A percentile compares a stretch with the other conserved stretches of the same genome.
These are phyloP conservation scores for Montifringilla adamsi DNA, from an alignment of 2,113 vertebrate genomes.

Conservation along the genomic window DNA sequence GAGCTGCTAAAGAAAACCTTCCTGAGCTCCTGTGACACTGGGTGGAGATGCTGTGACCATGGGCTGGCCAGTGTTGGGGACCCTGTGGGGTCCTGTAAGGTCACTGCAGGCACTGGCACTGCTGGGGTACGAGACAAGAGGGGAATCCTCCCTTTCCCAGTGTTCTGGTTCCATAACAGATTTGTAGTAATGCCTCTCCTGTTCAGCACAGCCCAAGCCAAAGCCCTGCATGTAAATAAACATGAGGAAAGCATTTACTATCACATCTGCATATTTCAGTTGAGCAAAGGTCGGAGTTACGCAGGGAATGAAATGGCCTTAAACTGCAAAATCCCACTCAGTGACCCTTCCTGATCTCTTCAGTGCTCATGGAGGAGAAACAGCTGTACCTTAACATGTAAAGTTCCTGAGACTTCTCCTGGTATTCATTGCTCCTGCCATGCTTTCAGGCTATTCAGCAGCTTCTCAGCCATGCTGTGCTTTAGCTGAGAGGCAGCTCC, in stretches of 20 bases:
- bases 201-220: fast-evolving
- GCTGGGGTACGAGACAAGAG: fast-evolving
- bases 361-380: neutral
- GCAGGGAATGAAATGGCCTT: neutral
- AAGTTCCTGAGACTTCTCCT: neutral
- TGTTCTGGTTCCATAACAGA: neutral
- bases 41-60: fast-evolving
- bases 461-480: neutral
- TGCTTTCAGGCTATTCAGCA: neutral
- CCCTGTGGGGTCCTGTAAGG: neutral
- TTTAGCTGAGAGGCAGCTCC: neutral
- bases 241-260: neutral
- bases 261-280: neutral
- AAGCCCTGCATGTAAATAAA: neutral
- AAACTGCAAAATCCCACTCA: neutral
- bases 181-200: neutral
- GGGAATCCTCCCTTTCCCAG: neutral
- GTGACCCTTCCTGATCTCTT: neutral
- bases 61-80: neutral
- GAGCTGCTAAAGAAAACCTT: neutral
- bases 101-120: neutral
- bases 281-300: neutral
- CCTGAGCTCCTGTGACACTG: neutral
- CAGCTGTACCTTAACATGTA: fast-evolving
- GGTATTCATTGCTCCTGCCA: neutral